These are phyloP conservation scores for Heptranchias perlo DNA, from an alignment of 2,113 vertebrate genomes.

Conservation along the genomic window DNA sequence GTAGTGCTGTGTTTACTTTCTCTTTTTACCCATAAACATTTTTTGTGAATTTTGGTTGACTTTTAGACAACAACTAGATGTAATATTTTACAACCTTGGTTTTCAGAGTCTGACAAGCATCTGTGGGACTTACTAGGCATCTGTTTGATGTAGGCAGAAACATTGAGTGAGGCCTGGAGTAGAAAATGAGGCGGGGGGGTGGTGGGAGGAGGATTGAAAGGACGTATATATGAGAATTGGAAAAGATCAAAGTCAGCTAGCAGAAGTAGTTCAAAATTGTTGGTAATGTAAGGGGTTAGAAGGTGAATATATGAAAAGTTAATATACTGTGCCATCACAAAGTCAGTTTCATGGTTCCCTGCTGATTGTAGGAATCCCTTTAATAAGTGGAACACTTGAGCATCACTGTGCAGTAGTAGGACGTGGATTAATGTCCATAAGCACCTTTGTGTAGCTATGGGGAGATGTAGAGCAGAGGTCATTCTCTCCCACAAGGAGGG, in stretches of 20 bases:
- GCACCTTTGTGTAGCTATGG: not conserved
- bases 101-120: not conserved
- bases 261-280: not conserved
- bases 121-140: too few species aligned
- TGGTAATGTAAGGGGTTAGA: not conserved
- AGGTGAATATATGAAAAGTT: conserved; percentile 6
- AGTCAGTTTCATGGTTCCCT: not conserved
- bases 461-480: not conserved
- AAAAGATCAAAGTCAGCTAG: not conserved
- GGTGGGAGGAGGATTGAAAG: not conserved
- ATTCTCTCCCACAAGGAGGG: not conserved
- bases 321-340: not conserved
- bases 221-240: not conserved
- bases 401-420: not conserved
- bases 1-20: not conserved
- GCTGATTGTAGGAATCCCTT: not conserved
- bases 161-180: not conserved
- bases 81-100: not conserved
- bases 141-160: not conserved
- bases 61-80: not conserved
- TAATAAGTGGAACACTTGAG: not conserved
- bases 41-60: not conserved
- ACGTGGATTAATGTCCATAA: not conserved
- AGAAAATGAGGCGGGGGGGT: not conserved
- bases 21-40: not conserved